Conservation (phyloP, 2,888 invertebrate species). For the Lypha dubia region DNA sequence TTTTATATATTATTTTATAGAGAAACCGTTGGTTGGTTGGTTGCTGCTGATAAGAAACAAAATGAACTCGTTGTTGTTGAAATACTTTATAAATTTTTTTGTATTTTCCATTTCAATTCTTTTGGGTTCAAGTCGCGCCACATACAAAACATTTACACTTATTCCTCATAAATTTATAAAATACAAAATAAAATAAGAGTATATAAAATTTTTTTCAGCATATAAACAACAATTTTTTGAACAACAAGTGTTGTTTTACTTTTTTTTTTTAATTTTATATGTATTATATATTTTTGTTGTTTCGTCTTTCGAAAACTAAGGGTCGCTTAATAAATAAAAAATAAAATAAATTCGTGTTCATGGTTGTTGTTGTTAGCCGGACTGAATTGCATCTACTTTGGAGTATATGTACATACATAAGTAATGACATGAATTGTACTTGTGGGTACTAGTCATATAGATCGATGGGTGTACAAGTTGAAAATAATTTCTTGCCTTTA, state of each 20-base stretch:
- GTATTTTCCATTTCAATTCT: constrained; percentile 65
- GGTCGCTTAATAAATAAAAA: constrained; percentile 46
- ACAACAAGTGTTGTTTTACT: constrained; percentile 49
- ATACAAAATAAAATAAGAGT: constrained; percentile 45
- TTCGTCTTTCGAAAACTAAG: constrained; percentile 43
- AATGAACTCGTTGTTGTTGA: constrained; percentile 72
- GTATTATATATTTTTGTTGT: constrained; percentile 48
- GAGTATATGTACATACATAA: background rate
- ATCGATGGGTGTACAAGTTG: constrained; percentile 24
- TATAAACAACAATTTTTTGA: constrained; percentile 41
- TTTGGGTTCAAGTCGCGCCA: constrained; percentile 71
- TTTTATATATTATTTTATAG: constrained; percentile 54
- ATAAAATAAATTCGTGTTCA: constrained; percentile 32
- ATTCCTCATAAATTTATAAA: constrained; percentile 43
- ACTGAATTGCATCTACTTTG: background rate
- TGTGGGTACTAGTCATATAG: background rate
- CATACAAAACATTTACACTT: constrained; percentile 62
- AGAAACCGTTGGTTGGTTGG: constrained; percentile 65
- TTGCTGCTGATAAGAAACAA: constrained; percentile 71
- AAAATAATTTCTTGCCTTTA: constrained; percentile 20
- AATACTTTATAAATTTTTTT: constrained; percentile 38
- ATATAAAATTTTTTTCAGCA: constrained; percentile 28
- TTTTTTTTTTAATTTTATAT: constrained; percentile 61
- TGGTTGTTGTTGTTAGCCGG: constrained; percentile 40
- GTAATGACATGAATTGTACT: background rate